Evolutionary conservation across 1,140 invertebrate species (phyloP).

Genomic region (Patella vulgata): DNA sequence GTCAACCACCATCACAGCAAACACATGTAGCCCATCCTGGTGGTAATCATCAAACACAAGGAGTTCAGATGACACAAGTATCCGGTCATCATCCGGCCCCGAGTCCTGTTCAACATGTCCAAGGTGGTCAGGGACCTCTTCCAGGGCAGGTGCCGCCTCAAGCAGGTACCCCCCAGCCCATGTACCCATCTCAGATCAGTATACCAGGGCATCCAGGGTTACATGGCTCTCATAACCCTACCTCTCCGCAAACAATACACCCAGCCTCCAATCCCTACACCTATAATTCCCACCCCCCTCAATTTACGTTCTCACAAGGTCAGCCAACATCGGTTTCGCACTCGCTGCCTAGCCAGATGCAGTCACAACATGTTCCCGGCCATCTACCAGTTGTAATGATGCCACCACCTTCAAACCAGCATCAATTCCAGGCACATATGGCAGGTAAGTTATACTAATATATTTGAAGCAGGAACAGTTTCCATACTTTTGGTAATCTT

Average conservation of each 20-base stretch:
- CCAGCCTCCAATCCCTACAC: constrained; percentile 8
- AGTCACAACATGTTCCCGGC: too few relatives aligned
- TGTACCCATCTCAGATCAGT: constrained; percentile 6
- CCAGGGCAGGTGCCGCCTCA: constrained; percentile 7
- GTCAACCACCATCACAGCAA: constrained; percentile 5
- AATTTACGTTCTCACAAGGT: constrained; percentile 16
- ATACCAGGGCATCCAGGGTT: constrained; percentile 8
- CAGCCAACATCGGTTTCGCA: constrained; percentile 10
- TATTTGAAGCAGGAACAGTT: too few relatives aligned
- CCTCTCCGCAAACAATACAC: constrained; percentile 11
- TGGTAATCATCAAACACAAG: neutral
- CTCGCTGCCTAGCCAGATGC: too few relatives aligned
- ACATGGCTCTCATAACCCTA: constrained; percentile 13
- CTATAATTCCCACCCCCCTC: constrained; percentile 3
- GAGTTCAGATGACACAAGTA: constrained; percentile 11
- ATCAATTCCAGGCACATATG: too few relatives aligned
- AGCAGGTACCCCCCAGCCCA: constrained; percentile 8
- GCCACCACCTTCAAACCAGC: too few relatives aligned
- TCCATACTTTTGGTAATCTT: too few relatives aligned
- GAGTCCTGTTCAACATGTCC: constrained; percentile 11
- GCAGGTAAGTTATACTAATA: too few relatives aligned
- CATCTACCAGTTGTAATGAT: too few relatives aligned
- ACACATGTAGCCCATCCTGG: constrained; percentile 5
- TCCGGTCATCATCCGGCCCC: constrained; percentile 9
- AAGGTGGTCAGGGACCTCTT: constrained; percentile 7